These are phyloP conservation scores for Tribolium freemani DNA, from an alignment of 2,888 invertebrate genomes.

Conservation along the genomic window DNA sequence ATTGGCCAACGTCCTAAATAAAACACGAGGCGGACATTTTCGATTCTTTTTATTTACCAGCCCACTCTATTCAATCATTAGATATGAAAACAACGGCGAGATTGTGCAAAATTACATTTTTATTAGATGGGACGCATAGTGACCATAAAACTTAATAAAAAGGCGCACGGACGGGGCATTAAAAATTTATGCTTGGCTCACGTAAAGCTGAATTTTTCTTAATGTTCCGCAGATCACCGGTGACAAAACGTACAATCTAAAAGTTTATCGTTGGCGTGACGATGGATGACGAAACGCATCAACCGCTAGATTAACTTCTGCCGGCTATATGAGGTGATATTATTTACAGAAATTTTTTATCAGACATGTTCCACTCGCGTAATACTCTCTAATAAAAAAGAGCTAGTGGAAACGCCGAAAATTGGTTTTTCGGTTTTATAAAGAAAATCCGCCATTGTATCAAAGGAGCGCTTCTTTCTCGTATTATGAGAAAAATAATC, in stretches of 20 bases:
- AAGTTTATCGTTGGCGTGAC: not conserved
- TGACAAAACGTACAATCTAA: not conserved
- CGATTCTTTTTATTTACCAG: conserved; percentile 26
- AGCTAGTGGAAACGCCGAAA: conserved; percentile 1
- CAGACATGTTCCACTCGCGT: not conserved
- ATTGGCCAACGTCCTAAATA: conserved; percentile 51
- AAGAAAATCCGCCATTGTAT: not conserved
- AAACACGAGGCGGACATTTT: conserved; percentile 42
- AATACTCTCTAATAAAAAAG: not conserved
- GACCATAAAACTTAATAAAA: conserved; percentile 30
- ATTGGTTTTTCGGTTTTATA: not conserved
- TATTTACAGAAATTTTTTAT: conserved; percentile 12
- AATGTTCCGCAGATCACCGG: not conserved
- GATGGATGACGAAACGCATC: conserved; percentile 15
- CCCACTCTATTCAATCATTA: not conserved
- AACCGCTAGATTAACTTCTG: conserved; percentile 25
- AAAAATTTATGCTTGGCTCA: conserved; percentile 20
- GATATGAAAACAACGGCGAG: not conserved
- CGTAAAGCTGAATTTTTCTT: not conserved
- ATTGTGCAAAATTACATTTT: conserved; percentile 18
- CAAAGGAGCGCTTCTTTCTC: not conserved
- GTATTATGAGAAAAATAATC: not conserved
- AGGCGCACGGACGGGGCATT: not conserved
- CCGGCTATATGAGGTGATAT: conserved; percentile 22
- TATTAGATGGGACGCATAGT: not conserved